Evolutionary conservation across 2,797 vertebrate species (phyloP), one percentile per base, ranked within the genome.

Genomic region (Paramormyrops hopkinsi): DNA sequence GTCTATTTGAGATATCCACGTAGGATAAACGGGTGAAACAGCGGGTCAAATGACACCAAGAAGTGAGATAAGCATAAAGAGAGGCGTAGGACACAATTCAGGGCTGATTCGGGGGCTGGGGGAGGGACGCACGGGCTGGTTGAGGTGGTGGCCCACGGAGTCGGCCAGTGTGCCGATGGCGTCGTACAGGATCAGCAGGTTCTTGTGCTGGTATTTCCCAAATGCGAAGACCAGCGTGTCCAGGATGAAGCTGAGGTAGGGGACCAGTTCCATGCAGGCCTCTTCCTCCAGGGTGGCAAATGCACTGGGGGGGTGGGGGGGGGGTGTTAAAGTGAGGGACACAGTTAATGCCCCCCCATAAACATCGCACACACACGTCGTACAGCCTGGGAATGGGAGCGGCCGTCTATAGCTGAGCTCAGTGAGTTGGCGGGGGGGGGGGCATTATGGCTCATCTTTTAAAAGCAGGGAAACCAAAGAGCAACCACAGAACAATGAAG

Each of bases 121-220:
- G 11, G 0, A 14, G 83, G 83, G 50, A 93, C 96, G 91, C 90
- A 98, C 98, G 22, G 96, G 97, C 92, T 98, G 97, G 93, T 98
- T 99, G 89, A 99, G 97, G 92, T 99, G 98, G 90, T 99, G 98
- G 79, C 98, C 98, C 91, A 99, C 98, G 0, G 98, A 99, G 94
- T 99, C 98, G 0, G 98, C 98, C 62, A 99, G 92, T 0, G 98
- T 99, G 79, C 98, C 98, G 0, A 99, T 99, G 89, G 98, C 98
- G 1, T 99, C 98, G 0, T 99, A 99, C 79, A 99, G 96, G 91
- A 99, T 99, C 9, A 99, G 96, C 44, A 99, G 95, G 93, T 99
- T 99, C 95, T 99, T 99, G 94, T 99, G 98, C 93, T 99, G 98
- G 94, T 99, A 99, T 90, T 99, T 99, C 44, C 98, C 97, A 0